Evolutionary conservation across 2,113 vertebrate species (phyloP).

Genomic region (Tonatia bakeri): DNA sequence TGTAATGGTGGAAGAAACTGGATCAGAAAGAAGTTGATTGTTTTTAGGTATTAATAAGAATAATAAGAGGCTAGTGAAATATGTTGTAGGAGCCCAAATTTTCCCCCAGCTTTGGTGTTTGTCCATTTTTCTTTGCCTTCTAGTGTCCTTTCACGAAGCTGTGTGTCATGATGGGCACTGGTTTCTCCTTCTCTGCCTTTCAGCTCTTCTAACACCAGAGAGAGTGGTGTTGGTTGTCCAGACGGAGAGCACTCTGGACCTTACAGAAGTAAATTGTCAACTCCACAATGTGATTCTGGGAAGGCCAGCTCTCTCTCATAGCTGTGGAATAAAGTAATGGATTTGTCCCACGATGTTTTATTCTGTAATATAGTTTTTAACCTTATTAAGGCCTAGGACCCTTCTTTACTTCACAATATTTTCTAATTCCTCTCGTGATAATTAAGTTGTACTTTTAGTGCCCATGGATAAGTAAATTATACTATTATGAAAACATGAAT

Average conservation of each 20-base stretch:
- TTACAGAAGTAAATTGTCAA: background rate
- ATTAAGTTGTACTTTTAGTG: background rate
- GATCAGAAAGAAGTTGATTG: conserved; percentile 10
- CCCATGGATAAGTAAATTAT: background rate
- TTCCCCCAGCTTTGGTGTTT: background rate
- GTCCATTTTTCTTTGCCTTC: background rate
- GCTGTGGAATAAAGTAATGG: background rate
- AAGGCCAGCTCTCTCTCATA: background rate
- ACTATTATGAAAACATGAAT: background rate
- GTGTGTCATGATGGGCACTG: background rate
- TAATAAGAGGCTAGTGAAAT: background rate
- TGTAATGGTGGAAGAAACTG: background rate
- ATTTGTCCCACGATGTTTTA: background rate
- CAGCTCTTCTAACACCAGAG: background rate
- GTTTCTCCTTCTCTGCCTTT: background rate
- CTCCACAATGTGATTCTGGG: background rate
- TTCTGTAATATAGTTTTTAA: background rate
- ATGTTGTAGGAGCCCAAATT: background rate
- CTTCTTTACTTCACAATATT: conserved; percentile 17
- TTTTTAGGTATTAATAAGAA: conserved; percentile 30
- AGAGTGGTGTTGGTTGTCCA: background rate
- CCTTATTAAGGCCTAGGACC: background rate
- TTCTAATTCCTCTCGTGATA: background rate
- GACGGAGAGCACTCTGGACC: background rate
- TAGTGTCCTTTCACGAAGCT: conserved; percentile 12